Evolutionary conservation across 2,797 vertebrate species (phyloP).

Genomic region (Kryptopterus vitreolus): DNA sequence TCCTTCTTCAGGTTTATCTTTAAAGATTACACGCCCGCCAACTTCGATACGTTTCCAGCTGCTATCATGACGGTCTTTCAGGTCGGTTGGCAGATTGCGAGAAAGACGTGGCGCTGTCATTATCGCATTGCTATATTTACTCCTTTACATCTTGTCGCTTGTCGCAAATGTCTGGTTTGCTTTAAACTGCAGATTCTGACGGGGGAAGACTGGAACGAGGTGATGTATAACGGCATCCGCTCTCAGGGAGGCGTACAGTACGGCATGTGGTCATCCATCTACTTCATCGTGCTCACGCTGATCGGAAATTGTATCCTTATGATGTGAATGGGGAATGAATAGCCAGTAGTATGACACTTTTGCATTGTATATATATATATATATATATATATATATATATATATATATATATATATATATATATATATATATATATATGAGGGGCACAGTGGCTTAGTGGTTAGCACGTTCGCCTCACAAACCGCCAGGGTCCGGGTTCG

Average conservation of each 20-base stretch:
- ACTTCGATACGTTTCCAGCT: conserved; percentile 98
- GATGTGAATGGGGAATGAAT: background rate
- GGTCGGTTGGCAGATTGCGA: conserved; percentile 70
- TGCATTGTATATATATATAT: background rate
- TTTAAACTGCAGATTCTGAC: conserved; percentile 85
- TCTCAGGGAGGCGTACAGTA: conserved; percentile 96
- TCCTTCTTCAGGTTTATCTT: conserved; percentile 89
- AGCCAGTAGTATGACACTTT: too few species aligned
- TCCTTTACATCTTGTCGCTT: conserved; percentile 49
- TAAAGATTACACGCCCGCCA: conserved; percentile 96
- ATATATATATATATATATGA: too few species aligned
- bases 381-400: too few species aligned
- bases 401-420: too few species aligned
- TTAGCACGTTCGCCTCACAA: too few species aligned
- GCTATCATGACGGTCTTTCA: conserved; percentile 99
- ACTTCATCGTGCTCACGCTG: conserved; percentile 96
- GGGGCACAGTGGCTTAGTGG: too few species aligned
- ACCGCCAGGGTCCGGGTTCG: too few species aligned
- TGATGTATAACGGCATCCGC: conserved; percentile 98
- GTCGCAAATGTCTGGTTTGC: background rate
- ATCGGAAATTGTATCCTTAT: conserved; percentile 98
- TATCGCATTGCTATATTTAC: background rate
- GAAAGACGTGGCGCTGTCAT: background rate
- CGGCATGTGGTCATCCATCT: conserved; percentile 99
- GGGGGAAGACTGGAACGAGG: conserved; percentile 98